Conservation (phyloP, 2,888 invertebrate genomes). For the Teleiodes luculella region DNA sequence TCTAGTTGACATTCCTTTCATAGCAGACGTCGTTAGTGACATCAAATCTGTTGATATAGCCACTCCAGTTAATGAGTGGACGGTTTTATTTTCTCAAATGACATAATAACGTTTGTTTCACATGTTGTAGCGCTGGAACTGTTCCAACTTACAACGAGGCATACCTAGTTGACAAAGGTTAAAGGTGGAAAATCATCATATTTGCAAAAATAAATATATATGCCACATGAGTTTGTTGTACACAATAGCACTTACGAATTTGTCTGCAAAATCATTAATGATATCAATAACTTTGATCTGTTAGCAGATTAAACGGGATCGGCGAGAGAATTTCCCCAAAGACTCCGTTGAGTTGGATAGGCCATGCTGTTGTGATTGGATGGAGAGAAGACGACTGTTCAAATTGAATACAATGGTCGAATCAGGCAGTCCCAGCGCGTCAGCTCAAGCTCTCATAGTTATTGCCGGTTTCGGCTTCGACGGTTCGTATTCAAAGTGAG, state of each 20-base stretch:
- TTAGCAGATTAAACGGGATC: slow-evolving; percentile 44
- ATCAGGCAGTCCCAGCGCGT: slow-evolving; percentile 26
- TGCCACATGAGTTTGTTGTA: no score
- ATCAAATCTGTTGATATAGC: not conserved
- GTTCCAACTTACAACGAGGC: not conserved
- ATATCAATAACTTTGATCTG: slow-evolving; percentile 20
- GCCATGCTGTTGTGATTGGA: slow-evolving; percentile 34
- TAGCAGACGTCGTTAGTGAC: slow-evolving; percentile 17
- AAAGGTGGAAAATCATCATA: no score
- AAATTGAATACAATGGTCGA: slow-evolving; percentile 40
- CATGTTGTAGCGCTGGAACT: not conserved
- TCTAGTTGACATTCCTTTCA: slow-evolving; percentile 49
- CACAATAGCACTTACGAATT: no score
- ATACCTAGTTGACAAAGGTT: not conserved
- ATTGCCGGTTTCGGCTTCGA: not conserved
- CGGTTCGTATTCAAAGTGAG: not conserved
- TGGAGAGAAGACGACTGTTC: slow-evolving; percentile 26
- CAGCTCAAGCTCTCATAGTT: slow-evolving; percentile 8
- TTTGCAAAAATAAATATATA: not conserved
- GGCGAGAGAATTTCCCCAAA: slow-evolving; percentile 45
- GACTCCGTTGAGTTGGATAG: slow-evolving; percentile 35
- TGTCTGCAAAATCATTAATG: no score
- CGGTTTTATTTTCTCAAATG: not conserved
- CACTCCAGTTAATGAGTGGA: not conserved
- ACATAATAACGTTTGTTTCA: not conserved